phyloP scores from a whole-genome alignment of 1,140 invertebrate genomes.

The Nylanderia fulva region DNA sequence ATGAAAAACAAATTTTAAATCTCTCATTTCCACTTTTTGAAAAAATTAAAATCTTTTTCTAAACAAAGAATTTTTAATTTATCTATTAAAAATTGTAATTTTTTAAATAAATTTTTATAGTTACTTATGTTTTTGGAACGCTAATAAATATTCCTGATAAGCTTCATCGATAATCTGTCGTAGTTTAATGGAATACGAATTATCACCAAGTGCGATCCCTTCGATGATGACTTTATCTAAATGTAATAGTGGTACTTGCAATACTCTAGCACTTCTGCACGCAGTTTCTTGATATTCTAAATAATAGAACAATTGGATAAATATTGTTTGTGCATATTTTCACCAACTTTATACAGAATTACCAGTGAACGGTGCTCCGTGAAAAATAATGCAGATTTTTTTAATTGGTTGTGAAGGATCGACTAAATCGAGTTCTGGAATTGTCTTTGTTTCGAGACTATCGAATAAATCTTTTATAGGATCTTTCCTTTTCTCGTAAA shows the following conservation, averaged over 20 bases:
- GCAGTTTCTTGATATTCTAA: slow-evolving; percentile 79
- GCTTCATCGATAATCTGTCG: slow-evolving; percentile 71
- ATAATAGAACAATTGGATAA: not conserved
- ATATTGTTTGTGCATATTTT: not conserved
- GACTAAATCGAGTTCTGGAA: not conserved
- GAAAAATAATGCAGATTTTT: slow-evolving; percentile 77
- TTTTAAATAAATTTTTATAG: not conserved
- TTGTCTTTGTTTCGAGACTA: slow-evolving; percentile 33
- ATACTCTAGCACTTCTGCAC: slow-evolving; percentile 67
- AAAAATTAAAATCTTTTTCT: not conserved
- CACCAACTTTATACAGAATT: slow-evolving; percentile 16
- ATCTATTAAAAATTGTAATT: not conserved
- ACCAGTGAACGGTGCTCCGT: slow-evolving; percentile 80
- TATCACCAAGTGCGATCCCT: slow-evolving; percentile 64
- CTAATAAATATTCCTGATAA: slow-evolving; percentile 60
- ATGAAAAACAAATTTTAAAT: not conserved
- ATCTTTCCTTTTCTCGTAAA: slow-evolving; percentile 71
- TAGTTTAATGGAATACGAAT: slow-evolving; percentile 48
- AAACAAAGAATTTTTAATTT: not conserved
- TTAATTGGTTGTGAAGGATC: slow-evolving; percentile 41
- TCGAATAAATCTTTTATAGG: slow-evolving; percentile 75
- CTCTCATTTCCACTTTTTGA: not conserved
- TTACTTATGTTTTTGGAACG: slow-evolving; percentile 27
- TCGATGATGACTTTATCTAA: slow-evolving; percentile 74
- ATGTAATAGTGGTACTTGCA: slow-evolving; percentile 72